A percentile compares a stretch with the other conserved stretches of the same genome.
Conservation (phyloP, 2,888 invertebrate genomes). For the Eilema griseolum region DNA sequence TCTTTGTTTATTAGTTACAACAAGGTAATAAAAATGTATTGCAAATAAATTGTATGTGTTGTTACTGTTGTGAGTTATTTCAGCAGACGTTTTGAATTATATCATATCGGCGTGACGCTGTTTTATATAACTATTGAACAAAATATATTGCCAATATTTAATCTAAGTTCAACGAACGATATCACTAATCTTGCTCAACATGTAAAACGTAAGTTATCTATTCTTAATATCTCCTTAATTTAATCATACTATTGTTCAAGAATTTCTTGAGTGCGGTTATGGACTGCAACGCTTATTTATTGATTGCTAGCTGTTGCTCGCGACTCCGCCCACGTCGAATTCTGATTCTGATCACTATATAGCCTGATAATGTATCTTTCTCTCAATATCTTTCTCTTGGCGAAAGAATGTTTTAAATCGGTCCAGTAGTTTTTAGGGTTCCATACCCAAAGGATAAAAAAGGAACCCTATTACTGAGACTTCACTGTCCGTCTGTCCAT, state of each 20-base stretch:
- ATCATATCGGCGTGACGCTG: background rate
- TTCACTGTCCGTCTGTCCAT: too few relatives aligned
- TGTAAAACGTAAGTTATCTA: background rate
- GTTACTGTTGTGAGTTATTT: background rate
- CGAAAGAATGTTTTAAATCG: too few relatives aligned
- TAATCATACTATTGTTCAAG: background rate
- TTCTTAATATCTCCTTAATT: background rate
- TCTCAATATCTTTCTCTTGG: too few relatives aligned
- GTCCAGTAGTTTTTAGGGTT: too few relatives aligned
- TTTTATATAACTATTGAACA: background rate
- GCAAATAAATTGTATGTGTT: background rate
- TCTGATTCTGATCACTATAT: too few relatives aligned
- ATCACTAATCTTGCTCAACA: constrained; percentile 13
- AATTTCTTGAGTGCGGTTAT: background rate
- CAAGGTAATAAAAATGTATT: background rate
- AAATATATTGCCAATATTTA: constrained; percentile 13
- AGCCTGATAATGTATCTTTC: too few relatives aligned
- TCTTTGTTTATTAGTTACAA: background rate
- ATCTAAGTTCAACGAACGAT: constrained; percentile 18
- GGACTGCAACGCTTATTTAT: too few relatives aligned
- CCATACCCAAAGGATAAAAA: too few relatives aligned
- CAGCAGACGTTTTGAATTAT: background rate
- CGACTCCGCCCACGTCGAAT: too few relatives aligned
- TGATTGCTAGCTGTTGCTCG: too few relatives aligned
- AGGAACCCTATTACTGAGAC: too few relatives aligned